These are phyloP conservation scores for Calliopsis andreniformis DNA, from an alignment of 1,140 invertebrate genomes.

Conservation along the genomic window DNA sequence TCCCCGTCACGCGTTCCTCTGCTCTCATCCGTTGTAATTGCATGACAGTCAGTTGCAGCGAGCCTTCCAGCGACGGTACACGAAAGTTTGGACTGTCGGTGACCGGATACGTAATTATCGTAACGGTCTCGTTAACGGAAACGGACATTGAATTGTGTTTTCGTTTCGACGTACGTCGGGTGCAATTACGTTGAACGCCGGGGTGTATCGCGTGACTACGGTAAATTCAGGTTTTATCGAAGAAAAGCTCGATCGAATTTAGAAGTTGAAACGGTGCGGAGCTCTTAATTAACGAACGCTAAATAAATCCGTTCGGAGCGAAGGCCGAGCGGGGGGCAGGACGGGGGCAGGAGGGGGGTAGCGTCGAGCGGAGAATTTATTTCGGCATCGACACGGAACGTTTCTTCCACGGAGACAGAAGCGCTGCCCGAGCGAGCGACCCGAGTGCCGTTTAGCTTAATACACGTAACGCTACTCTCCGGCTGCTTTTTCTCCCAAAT, in stretches of 20 bases:
- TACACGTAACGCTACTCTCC: constrained; percentile 78
- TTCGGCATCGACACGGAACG: constrained; percentile 58
- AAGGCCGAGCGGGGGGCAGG: constrained; percentile 19
- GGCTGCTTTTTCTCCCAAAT: constrained; percentile 76
- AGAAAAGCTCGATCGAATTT: constrained; percentile 52
- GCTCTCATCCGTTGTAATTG: no score
- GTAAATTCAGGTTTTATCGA: constrained; percentile 50
- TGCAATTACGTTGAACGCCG: constrained; percentile 14
- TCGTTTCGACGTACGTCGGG: constrained; percentile 23
- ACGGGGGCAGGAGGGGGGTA: not conserved
- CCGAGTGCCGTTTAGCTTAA: constrained; percentile 76
- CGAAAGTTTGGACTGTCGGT: no score
- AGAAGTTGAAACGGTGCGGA: constrained; percentile 42
- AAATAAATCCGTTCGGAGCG: constrained; percentile 37
- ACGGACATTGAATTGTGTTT: constrained; percentile 33
- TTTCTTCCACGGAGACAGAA: constrained; percentile 55
- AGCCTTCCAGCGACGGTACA: no score
- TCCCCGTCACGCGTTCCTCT: no score
- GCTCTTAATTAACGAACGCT: constrained; percentile 48
- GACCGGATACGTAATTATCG: constrained; percentile 8
- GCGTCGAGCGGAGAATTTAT: constrained; percentile 53
- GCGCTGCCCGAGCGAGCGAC: constrained; percentile 41
- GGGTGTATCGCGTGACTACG: constrained; percentile 41
- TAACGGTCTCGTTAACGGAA: constrained; percentile 32
- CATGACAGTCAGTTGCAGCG: no score